Base-by-base conservation (phyloP, 92 coral and sea anemone species). In the Galaxea fascicularis region DNA sequence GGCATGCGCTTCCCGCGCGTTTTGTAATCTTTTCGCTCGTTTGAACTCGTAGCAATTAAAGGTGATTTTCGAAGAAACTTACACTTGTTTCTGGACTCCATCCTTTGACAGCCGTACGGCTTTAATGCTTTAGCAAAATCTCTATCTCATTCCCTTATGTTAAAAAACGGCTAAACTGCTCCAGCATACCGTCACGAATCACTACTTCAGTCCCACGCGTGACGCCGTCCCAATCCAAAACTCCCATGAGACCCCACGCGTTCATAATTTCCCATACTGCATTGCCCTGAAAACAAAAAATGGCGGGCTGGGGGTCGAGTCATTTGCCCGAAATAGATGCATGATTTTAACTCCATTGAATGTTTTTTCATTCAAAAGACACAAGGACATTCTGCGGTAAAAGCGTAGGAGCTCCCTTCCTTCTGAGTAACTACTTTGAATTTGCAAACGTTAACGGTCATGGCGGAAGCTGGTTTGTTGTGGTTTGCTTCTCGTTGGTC, bases 301-400 rank as follows among this genome's bases (percentile, higher is more conserved):
- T 87, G 91, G 91, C 91, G 91, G 94, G 94, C 94, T 87, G 78
- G 28, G 78, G 72, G 59, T 45, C n/a, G 71, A 69, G 80, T 76
- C 66, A 74, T 44, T 65, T 17, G 29, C 91, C 86, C 68, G 85
- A 91, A 91, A 91, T 91, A 91, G 78, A 71, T 73, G 84, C 25
- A 84, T 91, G 94, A 91, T 74, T 87, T 91, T 77, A 88, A 59
- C 69, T 27, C 54, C 71, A 78, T 80, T 85, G 70, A 65, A 59
- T 70, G 73, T 20, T 64, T 24, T 28, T 29, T 17, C 11, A 59
- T 64, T 53, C 54, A 16, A 47, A 56, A 4, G 56, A 74, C 68
- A 28, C 49, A 10, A 65, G 73, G 26, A 54, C 26, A 77, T 65
- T 77, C 60, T 76, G 57, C 10, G 41, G 4, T 8, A 31, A 18